Evolutionary conservation across 2,888 invertebrate species (phyloP).

Genomic region (Mesorhabditis belari): DNA sequence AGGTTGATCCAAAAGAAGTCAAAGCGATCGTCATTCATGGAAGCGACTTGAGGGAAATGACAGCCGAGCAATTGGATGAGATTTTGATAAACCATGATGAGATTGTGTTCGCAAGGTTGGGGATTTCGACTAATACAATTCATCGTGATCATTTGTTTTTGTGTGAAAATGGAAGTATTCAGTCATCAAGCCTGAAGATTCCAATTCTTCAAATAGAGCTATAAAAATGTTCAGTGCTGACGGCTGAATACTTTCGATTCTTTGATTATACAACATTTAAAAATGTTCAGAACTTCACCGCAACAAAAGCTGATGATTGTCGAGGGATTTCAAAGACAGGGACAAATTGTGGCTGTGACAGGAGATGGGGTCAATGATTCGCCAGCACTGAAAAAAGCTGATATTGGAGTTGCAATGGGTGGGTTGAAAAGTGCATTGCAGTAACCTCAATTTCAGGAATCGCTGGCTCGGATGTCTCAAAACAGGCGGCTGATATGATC

Average conservation of each 20-base stretch:
- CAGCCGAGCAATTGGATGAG: slow-evolving; percentile 23
- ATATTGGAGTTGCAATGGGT: slow-evolving; percentile 41
- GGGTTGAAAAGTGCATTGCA: background rate
- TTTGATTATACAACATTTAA: too few species aligned
- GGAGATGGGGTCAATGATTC: slow-evolving; percentile 64
- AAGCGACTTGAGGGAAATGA: slow-evolving; percentile 41
- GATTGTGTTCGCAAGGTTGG: slow-evolving; percentile 53
- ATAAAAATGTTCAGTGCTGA: too few species aligned
- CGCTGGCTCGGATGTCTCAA: slow-evolving; percentile 63
- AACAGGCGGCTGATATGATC: slow-evolving; percentile 99
- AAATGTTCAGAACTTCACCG: slow-evolving; percentile 52
- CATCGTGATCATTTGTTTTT: too few species aligned
- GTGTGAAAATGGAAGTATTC: too few species aligned
- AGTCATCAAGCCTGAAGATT: too few species aligned
- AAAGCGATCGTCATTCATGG: slow-evolving; percentile 54
- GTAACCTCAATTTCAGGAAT: background rate
- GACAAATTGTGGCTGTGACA: slow-evolving; percentile 62
- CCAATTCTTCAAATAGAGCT: too few species aligned
- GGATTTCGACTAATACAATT: background rate
- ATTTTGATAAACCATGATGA: slow-evolving; percentile 46
- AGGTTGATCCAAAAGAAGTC: slow-evolving; percentile 50
- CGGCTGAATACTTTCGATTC: too few species aligned
- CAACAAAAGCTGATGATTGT: slow-evolving; percentile 60
- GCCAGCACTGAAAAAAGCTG: slow-evolving; percentile 59
- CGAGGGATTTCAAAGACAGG: slow-evolving; percentile 61